Conservation (phyloP, 2,113 vertebrate species). For the Apodemus speciosus region DNA sequence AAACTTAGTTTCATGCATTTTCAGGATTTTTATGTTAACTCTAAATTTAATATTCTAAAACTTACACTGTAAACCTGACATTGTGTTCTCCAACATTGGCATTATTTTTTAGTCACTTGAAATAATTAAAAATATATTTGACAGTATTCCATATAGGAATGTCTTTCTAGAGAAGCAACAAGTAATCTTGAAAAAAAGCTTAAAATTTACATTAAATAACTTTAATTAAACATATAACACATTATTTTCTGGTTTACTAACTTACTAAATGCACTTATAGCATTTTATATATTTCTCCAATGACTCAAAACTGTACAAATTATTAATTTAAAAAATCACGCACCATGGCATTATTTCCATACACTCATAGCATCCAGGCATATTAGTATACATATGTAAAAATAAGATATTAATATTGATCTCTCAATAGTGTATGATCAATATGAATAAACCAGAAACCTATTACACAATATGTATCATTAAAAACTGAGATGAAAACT, state of each 20-base stretch:
- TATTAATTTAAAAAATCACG: not conserved
- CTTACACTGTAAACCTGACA: not conserved
- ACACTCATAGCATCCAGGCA: not conserved
- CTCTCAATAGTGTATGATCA: not conserved
- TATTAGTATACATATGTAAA: not conserved
- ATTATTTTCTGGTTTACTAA: conserved; percentile 24
- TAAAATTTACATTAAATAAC: not conserved
- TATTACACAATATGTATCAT: not conserved
- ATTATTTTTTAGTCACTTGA: not conserved
- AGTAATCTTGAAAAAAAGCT: conserved; percentile 15
- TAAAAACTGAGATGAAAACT: not conserved
- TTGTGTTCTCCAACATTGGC: too few species aligned
- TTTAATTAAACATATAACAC: conserved; percentile 18
- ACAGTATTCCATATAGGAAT: not conserved
- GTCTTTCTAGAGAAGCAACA: not conserved
- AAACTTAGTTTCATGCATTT: not conserved
- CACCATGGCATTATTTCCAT: not conserved
- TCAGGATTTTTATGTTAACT: too few species aligned
- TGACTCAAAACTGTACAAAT: not conserved
- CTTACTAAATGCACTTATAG: conserved; percentile 37
- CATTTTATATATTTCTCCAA: not conserved
- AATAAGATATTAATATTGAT: not conserved
- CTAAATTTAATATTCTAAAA: not conserved
- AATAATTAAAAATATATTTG: not conserved
- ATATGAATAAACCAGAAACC: not conserved